Evolutionary conservation across 2,113 vertebrate species (phyloP), one percentile per base, ranked within the genome.

Genomic region (Hystrix cristata): DNA sequence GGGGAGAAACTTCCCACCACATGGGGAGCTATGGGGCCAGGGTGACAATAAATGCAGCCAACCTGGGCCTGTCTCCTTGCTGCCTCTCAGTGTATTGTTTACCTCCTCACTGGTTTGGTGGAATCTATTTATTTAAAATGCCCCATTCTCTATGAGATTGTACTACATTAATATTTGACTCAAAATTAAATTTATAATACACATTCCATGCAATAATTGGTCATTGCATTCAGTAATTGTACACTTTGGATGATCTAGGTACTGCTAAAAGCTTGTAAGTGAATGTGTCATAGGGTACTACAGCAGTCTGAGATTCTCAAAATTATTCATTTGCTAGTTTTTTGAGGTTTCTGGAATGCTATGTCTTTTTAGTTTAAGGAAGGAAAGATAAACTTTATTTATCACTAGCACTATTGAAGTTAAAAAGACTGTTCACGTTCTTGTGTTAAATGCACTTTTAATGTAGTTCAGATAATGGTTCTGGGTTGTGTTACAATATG

Each of bases 361-460:
- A 57, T 25, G 48, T 83, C 43, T n/a, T 53, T 91, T 48, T 55
- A 67, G 59, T 62, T 57, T 67, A 55, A 95, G 91, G 60, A 86
- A 89, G 53, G 46, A 93, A 91, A 96, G 90, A 89, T 82, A 91
- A 31, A 91, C 78, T 92, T 97, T 87, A 90, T 96, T 96, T 96
- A 89, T 96, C 96, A 53, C 21, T 25, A 86, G 23, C 69, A 85
- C 9, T 89, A 69, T 53, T 2, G 19, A 71, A 90, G 51, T 95
- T 97, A 87, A 95, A 71, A 91, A 89, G 90, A 95, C 46, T n/a
- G 12, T 91, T 96, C 27, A 34, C 60, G 89, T 91, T 89, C 88
- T 92, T 95, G 81, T 91, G 88, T 95, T 97, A 95, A 97, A 97
- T 95, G 92, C 14, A 81, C 78, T 96, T 97, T 96, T 92, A 92